Evolutionary conservation across 2,113 vertebrate species (phyloP), one percentile per base, ranked within the genome.

Genomic region (Macaca mulatta): DNA sequence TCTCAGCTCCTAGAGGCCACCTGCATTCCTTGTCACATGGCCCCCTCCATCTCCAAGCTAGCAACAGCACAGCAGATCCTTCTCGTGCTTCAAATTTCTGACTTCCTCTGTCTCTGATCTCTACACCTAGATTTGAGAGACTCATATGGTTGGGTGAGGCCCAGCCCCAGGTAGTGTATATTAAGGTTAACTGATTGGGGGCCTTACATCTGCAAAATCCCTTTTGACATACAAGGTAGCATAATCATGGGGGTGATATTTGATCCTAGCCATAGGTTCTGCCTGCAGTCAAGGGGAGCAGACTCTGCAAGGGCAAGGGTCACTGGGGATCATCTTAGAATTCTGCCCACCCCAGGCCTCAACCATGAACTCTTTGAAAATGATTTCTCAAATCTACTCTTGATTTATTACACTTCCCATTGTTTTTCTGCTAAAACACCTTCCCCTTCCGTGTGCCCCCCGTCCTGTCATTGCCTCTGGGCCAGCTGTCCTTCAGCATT

Each of bases 211-310:
- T 57, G 45, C 64, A 81, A 14, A 38, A n/a, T 64, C 82, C 20
- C 38, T 72, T 75, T 50, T 72, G 43, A 59, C 50, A 5, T 12
- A 3, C 6, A 16, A 59, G 55, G 40, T 30, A 27, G 18, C 23
- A 0, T 5, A 32, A 30, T 35, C 30, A 3, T 22, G 43, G 40
- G 6, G 1, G 4, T 77, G 38, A 25, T 5, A 11, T 4, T 50
- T 93, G 10, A 4, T 20, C 10, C 3, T 3, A 20, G 3, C 8
- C n/a, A 32, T 10, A 16, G 27, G 3, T 10, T 43, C 22, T 20
- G 11, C 52, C 61, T n/a, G 4, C 38, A 38, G 64, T 25, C 7
- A 0, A 6, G 38, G 30, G 32, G 3, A 25, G n/a, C 22, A n/a
- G 27, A 14, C 9, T 11, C 22, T 5, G 2, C 12, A 25, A 11